Evolutionary conservation across 2,113 vertebrate genomes (phyloP).

Genomic region (Rhabdornis inornatus): DNA sequence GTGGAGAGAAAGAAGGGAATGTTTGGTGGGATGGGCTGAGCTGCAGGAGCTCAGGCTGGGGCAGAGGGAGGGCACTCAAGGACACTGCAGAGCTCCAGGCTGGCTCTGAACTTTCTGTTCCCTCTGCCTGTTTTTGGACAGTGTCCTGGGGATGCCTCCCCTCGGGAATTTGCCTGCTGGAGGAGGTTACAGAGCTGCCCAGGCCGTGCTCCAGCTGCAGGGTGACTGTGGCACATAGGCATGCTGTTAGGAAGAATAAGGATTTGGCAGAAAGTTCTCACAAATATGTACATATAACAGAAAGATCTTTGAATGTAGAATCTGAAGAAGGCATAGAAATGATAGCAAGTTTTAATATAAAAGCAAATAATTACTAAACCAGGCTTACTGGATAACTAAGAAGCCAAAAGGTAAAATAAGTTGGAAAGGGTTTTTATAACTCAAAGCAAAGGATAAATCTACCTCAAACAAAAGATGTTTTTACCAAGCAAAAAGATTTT

Average conservation of each 20-base stretch:
- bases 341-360: no score
- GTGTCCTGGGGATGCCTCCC: conserved; percentile 36
- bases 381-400: no score
- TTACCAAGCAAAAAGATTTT: no score
- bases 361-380: no score
- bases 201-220: background rate
- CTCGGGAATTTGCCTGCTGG: conserved; percentile 15
- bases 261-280: no score
- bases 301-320: no score
- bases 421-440: no score
- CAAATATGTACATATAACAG: no score
- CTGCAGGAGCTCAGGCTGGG: conserved; percentile 1
- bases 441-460: no score
- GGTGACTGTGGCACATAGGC: background rate
- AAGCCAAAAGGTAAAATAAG: no score
- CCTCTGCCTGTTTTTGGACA: conserved; percentile 45
- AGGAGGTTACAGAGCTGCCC: background rate
- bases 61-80: conserved; percentile 56
- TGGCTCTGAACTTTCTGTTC: conserved; percentile 52
- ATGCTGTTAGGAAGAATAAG: background rate
- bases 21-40: background rate
- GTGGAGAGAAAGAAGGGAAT: background rate
- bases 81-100: conserved; percentile 48
- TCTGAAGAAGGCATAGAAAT: no score
- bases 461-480: no score